A percentile compares a stretch with the other conserved stretches of the same genome.
These are phyloP conservation scores for Boloria selene DNA, from an alignment of 2,888 invertebrate genomes.

Conservation along the genomic window DNA sequence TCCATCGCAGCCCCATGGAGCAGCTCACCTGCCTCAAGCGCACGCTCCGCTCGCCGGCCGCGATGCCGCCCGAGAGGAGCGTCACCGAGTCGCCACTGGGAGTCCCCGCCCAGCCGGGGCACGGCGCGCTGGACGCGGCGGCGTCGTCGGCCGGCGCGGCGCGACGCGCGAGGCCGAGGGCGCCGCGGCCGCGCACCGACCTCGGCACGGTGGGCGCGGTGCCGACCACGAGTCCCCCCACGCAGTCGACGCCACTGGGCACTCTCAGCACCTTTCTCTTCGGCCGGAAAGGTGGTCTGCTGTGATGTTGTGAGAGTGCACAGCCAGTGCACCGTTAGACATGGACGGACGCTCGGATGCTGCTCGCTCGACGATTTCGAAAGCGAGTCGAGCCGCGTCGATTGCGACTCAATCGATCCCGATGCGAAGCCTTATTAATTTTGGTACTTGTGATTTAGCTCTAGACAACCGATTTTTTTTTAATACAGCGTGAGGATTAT, in stretches of 20 bases:
- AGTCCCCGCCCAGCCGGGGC: slow-evolving; percentile 83
- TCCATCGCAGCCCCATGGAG: slow-evolving; percentile 89
- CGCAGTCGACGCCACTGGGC: slow-evolving; percentile 82
- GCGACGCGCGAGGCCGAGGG: slow-evolving; percentile 61
- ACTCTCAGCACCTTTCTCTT: slow-evolving; percentile 91
- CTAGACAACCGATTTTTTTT: slow-evolving; percentile 44
- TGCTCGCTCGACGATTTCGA: slow-evolving; percentile 35
- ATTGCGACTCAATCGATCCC: slow-evolving; percentile 27
- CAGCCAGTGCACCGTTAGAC: neutral
- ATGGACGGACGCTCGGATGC: slow-evolving; percentile 34
- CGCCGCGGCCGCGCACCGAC: slow-evolving; percentile 67
- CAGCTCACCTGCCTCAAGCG: slow-evolving; percentile 88
- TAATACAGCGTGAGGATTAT: slow-evolving; percentile 43
- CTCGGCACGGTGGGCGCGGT: slow-evolving; percentile 70
- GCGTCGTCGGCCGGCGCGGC: slow-evolving; percentile 41
- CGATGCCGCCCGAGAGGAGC: slow-evolving; percentile 53
- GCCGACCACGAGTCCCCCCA: slow-evolving; percentile 51
- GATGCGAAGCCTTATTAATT: slow-evolving; percentile 44
- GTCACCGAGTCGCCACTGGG: slow-evolving; percentile 72
- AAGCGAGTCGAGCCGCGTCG: slow-evolving; percentile 33
- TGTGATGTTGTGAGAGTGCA: slow-evolving; percentile 54
- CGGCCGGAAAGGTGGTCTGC: slow-evolving; percentile 92
- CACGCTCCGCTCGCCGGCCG: slow-evolving; percentile 70
- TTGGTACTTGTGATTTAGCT: slow-evolving; percentile 55
- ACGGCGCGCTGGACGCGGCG: slow-evolving; percentile 77